Evolutionary conservation across 2,888 invertebrate species (phyloP).

Genomic region (Caenorhabditis macrosperma): DNA sequence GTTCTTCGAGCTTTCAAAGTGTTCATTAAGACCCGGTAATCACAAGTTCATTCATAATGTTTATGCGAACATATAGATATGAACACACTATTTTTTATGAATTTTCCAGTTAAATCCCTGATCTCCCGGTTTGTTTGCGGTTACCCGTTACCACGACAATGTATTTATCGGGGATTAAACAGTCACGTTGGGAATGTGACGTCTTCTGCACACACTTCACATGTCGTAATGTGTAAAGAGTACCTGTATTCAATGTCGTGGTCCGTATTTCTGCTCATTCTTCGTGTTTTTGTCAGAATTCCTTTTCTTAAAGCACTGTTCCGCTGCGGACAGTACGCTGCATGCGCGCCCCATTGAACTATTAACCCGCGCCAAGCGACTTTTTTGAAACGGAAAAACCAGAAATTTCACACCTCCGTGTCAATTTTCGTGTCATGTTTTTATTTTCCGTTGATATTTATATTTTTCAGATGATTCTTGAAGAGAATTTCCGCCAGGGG

Average conservation of each 20-base stretch:
- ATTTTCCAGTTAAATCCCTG: background rate
- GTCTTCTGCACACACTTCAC: background rate
- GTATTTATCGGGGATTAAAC: background rate
- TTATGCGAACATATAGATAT: background rate
- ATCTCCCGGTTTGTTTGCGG: background rate
- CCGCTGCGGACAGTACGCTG: background rate
- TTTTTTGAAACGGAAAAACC: background rate
- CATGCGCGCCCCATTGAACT: constrained; percentile 24
- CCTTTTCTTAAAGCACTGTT: background rate
- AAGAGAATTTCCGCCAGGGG: constrained; percentile 44
- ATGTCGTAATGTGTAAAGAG: constrained; percentile 3
- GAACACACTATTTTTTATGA: background rate
- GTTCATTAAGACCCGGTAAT: background rate
- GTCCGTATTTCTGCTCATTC: background rate
- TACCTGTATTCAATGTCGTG: background rate
- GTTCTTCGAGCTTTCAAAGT: background rate
- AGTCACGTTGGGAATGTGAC: background rate
- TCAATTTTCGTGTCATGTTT: background rate
- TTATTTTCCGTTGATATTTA: background rate
- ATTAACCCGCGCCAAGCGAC: constrained; percentile 2
- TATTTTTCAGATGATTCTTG: constrained; percentile 49
- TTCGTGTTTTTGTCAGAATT: background rate
- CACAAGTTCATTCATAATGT: background rate
- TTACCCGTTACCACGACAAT: background rate
- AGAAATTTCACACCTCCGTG: background rate